Evolutionary conservation across 2,888 invertebrate genomes (phyloP).

Genomic region (Dendrolimus houi): DNA sequence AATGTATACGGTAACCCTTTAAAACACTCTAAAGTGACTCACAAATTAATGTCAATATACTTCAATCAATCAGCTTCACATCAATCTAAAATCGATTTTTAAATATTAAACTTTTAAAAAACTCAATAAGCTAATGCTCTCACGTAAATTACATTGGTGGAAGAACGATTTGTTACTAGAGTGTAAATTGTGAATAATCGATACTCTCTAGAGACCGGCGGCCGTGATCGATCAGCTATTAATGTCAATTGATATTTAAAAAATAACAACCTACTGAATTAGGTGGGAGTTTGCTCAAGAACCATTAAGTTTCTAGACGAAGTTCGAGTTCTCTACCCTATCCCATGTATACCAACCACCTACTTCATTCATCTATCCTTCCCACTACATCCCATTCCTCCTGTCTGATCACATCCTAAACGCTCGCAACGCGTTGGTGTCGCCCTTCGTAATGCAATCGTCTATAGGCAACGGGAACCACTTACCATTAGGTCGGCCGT

Average conservation of each 20-base stretch:
- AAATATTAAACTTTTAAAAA: neutral
- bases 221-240: slow-evolving; percentile 52
- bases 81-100: neutral
- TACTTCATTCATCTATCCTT: too few relatives aligned
- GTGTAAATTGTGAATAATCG: slow-evolving; percentile 50
- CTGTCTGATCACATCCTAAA: too few relatives aligned
- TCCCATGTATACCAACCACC: too few relatives aligned
- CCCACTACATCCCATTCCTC: too few relatives aligned
- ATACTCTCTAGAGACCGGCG: slow-evolving; percentile 16
- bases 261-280: slow-evolving; percentile 1
- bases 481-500: too few relatives aligned
- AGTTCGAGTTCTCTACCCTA: too few relatives aligned
- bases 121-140: slow-evolving; percentile 30
- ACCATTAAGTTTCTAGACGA: too few relatives aligned
- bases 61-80: neutral
- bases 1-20: neutral
- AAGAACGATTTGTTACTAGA: slow-evolving; percentile 48
- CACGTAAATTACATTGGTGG: slow-evolving; percentile 49
- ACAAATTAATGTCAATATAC: neutral
- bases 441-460: too few relatives aligned
- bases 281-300: too few relatives aligned
- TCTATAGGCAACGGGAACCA: too few relatives aligned
- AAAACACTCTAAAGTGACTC: neutral
- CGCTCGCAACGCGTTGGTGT: too few relatives aligned
- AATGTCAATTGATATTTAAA: slow-evolving; percentile 33